Evolutionary conservation across 2,888 invertebrate genomes (phyloP), one percentile per base, ranked within the genome.

Genomic region (Mythimna albipuncta): DNA sequence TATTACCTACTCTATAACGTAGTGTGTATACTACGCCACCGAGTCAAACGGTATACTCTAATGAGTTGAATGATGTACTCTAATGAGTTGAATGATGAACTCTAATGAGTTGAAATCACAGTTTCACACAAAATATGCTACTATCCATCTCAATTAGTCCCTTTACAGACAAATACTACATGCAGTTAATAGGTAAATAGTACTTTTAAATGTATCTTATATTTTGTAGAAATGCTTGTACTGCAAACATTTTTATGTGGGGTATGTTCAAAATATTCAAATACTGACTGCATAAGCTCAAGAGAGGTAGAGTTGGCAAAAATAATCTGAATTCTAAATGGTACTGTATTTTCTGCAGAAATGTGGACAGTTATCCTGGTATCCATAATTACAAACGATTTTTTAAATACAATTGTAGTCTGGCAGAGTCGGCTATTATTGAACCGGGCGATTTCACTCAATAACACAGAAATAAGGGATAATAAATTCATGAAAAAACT

Each of bases 401-500:
- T 62, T 72, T 75, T 72, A 32, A 32, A 32, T 4, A 32, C 1
- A 32, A 32, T 5, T 32, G 32, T 32, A 5, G 5, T n/a, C 52
- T 52, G 62, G 47, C 35, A 21, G 41, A 59, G 58, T 10, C 55
- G 41, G 59, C 63, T 71, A 32, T 61, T 64, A 70, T 72, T 70
- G 75, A 71, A 73, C 64, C 57, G 47, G 72, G 26, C 54, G 69
- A 73, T 75, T 75, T 81, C 58, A 75, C 65, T 75, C 81, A 81
- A 16, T 81, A 81, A 79, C 65, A 74, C 64, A 77, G 72, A 76
- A 64, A 77, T 32, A 32, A 78, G 74, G 64, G 61, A 59, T 72
- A 69, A 79, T 86, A 82, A 85, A 79, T 76, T 87, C 44, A 62
- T 67, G 54, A 63, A 72, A 79, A 50, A 83, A 52, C 41, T 66